These are phyloP conservation scores for Coptodon bakossiorum DNA, from an alignment of 2,113 vertebrate genomes.

Conservation along the genomic window DNA sequence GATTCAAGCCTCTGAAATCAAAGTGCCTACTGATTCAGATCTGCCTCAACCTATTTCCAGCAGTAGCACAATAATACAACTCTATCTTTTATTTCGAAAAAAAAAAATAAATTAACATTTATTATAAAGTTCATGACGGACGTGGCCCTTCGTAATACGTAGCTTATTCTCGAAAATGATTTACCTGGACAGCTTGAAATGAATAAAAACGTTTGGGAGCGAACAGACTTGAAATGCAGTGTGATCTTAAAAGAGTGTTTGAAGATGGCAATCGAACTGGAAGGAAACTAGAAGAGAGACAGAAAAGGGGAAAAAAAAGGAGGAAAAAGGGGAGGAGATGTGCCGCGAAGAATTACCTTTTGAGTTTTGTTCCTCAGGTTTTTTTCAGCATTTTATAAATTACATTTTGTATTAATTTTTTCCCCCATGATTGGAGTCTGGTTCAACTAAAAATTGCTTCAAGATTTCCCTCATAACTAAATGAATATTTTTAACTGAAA, in stretches of 20 bases:
- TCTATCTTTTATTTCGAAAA: not conserved
- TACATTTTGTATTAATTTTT: conserved; percentile 64
- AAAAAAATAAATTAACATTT: not conserved
- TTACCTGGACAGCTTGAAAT: conserved; percentile 6
- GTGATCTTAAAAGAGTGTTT: conserved; percentile 39
- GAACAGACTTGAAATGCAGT: conserved; percentile 28
- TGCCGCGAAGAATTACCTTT: conserved; percentile 5
- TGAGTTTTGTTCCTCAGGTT: not conserved
- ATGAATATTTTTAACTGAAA: not conserved
- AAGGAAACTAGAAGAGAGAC: conserved; percentile 6
- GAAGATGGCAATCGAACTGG: conserved; percentile 34
- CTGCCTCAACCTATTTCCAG: not conserved
- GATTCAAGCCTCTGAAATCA: not conserved
- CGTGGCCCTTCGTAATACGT: not conserved
- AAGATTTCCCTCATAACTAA: not conserved
- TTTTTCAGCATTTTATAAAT: not conserved
- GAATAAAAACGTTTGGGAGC: conserved; percentile 1
- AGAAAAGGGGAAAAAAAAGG: not conserved
- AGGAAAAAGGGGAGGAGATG: conserved; percentile 2
- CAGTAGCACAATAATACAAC: not conserved
- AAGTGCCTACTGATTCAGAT: not conserved
- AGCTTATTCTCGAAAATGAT: not conserved
- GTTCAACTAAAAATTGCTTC: not conserved
- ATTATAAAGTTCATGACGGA: not conserved
- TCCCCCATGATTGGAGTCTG: conserved; percentile 67